These are phyloP conservation scores for Phoxinus phoxinus DNA, from an alignment of 2,113 vertebrate genomes.

Conservation along the genomic window DNA sequence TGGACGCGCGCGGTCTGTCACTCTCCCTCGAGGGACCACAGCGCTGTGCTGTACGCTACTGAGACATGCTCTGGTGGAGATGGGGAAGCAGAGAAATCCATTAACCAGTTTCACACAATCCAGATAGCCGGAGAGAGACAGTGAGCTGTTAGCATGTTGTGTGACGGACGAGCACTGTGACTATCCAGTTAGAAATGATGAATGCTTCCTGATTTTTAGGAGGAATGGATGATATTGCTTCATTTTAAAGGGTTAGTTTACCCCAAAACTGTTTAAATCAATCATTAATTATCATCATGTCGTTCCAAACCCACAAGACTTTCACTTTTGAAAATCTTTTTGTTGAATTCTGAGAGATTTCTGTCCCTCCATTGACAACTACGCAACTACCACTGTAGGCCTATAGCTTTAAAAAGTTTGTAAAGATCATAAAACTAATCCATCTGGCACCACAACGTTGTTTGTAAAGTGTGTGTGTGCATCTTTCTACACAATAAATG, in stretches of 20 bases:
- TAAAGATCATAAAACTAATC: too few relatives aligned
- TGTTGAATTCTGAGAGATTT: too few relatives aligned
- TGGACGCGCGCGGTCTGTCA: background rate
- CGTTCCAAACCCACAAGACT: too few relatives aligned
- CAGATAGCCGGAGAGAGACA: background rate
- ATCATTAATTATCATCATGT: too few relatives aligned
- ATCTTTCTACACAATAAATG: too few relatives aligned
- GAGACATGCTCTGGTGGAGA: constrained; percentile 22
- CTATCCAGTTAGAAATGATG: background rate
- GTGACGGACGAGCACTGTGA: background rate
- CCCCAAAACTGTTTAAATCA: too few relatives aligned
- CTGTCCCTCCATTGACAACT: too few relatives aligned
- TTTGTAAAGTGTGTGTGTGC: too few relatives aligned
- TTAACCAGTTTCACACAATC: background rate
- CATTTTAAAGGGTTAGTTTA: background rate
- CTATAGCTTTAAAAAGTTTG: too few relatives aligned
- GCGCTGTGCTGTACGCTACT: background rate
- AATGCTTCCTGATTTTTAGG: background rate
- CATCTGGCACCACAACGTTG: too few relatives aligned
- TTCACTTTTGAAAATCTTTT: too few relatives aligned
- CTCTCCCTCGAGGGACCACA: background rate
- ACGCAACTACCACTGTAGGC: too few relatives aligned
- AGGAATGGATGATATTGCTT: background rate
- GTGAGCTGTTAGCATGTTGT: background rate
- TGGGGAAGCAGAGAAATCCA: background rate